Evolutionary conservation across 2,888 invertebrate species (phyloP).

Genomic region (Melitaea athalia): DNA sequence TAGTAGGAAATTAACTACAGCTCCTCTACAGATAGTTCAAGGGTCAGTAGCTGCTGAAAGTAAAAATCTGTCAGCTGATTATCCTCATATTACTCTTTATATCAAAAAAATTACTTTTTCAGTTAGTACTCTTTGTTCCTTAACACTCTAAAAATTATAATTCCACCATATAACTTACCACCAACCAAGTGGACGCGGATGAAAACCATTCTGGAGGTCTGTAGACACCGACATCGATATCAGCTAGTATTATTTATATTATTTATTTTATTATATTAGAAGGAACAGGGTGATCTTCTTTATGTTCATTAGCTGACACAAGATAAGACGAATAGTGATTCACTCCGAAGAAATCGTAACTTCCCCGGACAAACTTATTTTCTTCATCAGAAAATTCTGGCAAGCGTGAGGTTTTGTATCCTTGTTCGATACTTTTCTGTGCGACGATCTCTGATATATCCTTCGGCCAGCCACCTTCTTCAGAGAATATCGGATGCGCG

Average conservation of each 20-base stretch:
- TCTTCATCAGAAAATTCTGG: conserved; percentile 55
- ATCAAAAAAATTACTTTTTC: too few relatives aligned
- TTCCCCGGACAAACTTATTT: conserved; percentile 52
- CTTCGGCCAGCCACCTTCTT: conserved; percentile 78
- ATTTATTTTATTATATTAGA: too few relatives aligned
- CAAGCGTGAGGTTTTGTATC: conserved; percentile 52
- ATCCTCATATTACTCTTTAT: too few relatives aligned
- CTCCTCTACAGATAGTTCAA: too few relatives aligned
- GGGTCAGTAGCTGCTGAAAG: too few relatives aligned
- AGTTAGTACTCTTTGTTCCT: too few relatives aligned
- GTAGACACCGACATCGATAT: conserved; percentile 46
- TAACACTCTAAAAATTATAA: conserved; percentile 8
- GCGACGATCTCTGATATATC: conserved; percentile 70
- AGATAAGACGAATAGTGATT: conserved; percentile 84
- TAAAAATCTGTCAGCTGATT: too few relatives aligned
- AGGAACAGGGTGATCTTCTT: conserved; percentile 43
- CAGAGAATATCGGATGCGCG: conserved; percentile 74
- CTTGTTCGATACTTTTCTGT: conserved; percentile 54
- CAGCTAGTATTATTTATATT: too few relatives aligned
- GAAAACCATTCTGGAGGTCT: conserved; percentile 52
- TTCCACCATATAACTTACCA: conserved; percentile 44
- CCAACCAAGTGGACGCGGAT: conserved; percentile 56
- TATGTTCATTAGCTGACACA: conserved; percentile 51
- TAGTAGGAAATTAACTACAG: too few relatives aligned
- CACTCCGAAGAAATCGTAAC: conserved; percentile 76